Evolutionary conservation across 2,113 vertebrate genomes (phyloP).

Genomic region (Indicator maculatus): DNA sequence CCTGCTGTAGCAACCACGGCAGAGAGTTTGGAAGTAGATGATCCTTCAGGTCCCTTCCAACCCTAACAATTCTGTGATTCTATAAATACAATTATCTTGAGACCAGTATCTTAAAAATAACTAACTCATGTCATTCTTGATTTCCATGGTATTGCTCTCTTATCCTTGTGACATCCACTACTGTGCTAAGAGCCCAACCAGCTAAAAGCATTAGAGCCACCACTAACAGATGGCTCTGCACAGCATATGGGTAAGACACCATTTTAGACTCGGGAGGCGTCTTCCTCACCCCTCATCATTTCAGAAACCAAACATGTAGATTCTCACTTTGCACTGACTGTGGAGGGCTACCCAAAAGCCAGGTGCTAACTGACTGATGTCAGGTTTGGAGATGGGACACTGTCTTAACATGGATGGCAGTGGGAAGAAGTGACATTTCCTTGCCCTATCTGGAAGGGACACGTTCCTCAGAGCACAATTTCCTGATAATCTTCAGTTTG

Average conservation of each 20-base stretch:
- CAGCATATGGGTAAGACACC: background rate
- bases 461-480: slow-evolving; percentile 23
- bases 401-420: background rate
- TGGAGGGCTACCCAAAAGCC: background rate
- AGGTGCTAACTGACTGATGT: slow-evolving; percentile 30
- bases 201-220: background rate
- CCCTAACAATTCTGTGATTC: no score
- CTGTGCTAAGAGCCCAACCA: background rate
- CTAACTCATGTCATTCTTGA: background rate
- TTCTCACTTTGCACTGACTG: background rate
- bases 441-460: background rate
- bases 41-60: no score
- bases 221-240: background rate
- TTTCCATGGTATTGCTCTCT: background rate
- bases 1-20: no score
- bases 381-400: slow-evolving; percentile 12
- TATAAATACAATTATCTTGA: background rate
- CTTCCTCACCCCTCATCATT: background rate
- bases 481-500: background rate
- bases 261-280: background rate
- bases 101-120: background rate
- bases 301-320: background rate
- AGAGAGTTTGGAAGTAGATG: no score
- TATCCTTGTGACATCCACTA: background rate
- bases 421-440: slow-evolving; percentile 4